These are phyloP conservation scores for Sandelia bainsii DNA, from an alignment of 2,797 vertebrate species.

Conservation along the genomic window DNA sequence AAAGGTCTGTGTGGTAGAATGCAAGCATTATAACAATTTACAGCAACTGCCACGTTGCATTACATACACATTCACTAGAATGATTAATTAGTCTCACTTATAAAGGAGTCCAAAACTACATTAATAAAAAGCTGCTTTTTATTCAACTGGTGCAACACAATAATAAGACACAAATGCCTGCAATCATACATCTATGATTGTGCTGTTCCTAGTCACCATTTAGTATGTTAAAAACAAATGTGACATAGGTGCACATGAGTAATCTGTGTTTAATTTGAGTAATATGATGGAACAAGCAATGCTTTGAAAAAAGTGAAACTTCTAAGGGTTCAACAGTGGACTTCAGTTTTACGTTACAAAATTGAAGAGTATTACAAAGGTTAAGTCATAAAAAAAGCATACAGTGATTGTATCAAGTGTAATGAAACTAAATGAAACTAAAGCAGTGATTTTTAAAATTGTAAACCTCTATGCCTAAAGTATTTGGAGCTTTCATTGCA, in stretches of 20 bases:
- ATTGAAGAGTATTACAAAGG: constrained; percentile 58
- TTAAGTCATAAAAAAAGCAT: constrained; percentile 45
- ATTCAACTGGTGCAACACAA: constrained; percentile 76
- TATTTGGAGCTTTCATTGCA: constrained; percentile 61
- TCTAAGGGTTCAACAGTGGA: constrained; percentile 47
- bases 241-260: constrained; percentile 41
- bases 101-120: constrained; percentile 45
- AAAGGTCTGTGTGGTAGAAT: background rate
- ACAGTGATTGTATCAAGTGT: constrained; percentile 70
- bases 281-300: constrained; percentile 45
- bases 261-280: constrained; percentile 33
- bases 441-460: constrained; percentile 48
- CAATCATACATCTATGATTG: constrained; percentile 70
- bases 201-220: constrained; percentile 47
- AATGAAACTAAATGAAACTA: constrained; percentile 52
- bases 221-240: constrained; percentile 48
- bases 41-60: background rate
- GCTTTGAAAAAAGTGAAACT: constrained; percentile 49
- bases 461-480: constrained; percentile 62
- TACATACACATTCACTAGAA: background rate
- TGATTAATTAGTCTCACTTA: constrained; percentile 10
- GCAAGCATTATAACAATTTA: background rate
- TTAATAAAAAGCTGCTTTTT: constrained; percentile 75
- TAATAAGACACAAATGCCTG: constrained; percentile 67
- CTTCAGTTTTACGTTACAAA: constrained; percentile 41